Percentiles rank a stretch among this genome's conserved stretches.
Evolutionary conservation across 2,888 invertebrate genomes (phyloP).

Genomic region (Galerucella pusilla): DNA sequence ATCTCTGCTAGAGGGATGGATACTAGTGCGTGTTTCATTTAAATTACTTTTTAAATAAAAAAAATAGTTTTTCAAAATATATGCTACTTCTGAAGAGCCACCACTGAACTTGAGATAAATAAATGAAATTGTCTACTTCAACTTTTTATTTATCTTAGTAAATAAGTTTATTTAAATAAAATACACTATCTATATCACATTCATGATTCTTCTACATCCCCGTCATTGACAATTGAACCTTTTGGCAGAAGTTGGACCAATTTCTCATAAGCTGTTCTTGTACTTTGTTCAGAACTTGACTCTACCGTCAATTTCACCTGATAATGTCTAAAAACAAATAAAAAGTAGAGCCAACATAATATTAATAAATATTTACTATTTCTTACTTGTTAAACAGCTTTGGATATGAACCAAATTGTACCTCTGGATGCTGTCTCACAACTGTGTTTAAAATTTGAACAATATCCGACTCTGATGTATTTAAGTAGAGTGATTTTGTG

Average conservation of each 20-base stretch:
- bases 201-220: slow-evolving; percentile 17
- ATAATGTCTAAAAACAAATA: slow-evolving; percentile 61
- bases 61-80: too few relatives aligned
- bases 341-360: slow-evolving; percentile 6
- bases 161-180: not conserved
- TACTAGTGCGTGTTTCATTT: too few relatives aligned
- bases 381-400: slow-evolving; percentile 63
- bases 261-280: slow-evolving; percentile 61
- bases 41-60: too few relatives aligned
- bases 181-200: not conserved
- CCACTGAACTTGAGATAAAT: not conserved
- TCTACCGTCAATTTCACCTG: slow-evolving; percentile 68
- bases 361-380: not conserved
- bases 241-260: slow-evolving; percentile 60
- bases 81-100: too few relatives aligned
- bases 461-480: slow-evolving; percentile 65
- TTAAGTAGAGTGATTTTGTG: slow-evolving; percentile 64
- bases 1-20: too few relatives aligned
- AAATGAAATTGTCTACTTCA: not conserved
- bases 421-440: slow-evolving; percentile 65
- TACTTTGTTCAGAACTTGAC: slow-evolving; percentile 61
- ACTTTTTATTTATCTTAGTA: not conserved
- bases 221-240: slow-evolving; percentile 50
- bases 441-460: slow-evolving; percentile 62
- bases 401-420: slow-evolving; percentile 69